Evolutionary conservation across 2,888 invertebrate species (phyloP), one percentile per base, ranked within the genome.

Genomic region (Tortricodes alternella): DNA sequence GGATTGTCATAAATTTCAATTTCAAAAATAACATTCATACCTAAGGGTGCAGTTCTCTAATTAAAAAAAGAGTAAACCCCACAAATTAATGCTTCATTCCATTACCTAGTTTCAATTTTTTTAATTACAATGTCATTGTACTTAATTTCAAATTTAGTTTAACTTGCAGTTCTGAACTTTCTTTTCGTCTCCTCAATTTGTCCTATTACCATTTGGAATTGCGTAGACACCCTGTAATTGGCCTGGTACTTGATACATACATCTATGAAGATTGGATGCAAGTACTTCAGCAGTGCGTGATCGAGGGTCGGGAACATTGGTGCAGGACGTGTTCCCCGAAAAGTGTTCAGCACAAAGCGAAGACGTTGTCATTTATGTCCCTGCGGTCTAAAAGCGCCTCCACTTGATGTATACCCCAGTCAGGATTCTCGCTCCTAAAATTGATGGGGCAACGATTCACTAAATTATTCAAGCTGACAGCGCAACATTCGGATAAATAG

Each of bases 251-350:
- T 92, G 11, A 89, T 72, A 53, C 76, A 82, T 2, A 75, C 73
- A 13, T 81, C 63, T 15, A 81, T 53, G 50, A 85, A 80, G 0
- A 77, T 82, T 0, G 94, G 93, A 67, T 93, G 92, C 3, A 96
- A 82, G 43, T 93, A 87, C 13, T 92, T 92, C 11, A 96, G 80
- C 15, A 94, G 82, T 0, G 92, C 92, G 69, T 96, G 96, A 75
- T 96, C 96, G 8, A 96, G 73, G 0, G 95, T 94, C 0, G 96
- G 96, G 65, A 96, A 94, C 63, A 96, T 79, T 96, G 96, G 74
- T 96, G 96, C 1, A 96, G 81, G 0, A 92, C 88, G 72, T 96
- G 96, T 57, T 95, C 93, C 0, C 96, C 96, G 67, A 95, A 96
- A 66, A 93, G 91, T 0, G 94, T 94, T n/a, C n/a, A n/a, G n/a